Percentiles rank a stretch among this genome's conserved stretches.
These are phyloP conservation scores for Macrocentrus cingulum DNA, from an alignment of 1,140 invertebrate species.

Conservation along the genomic window DNA sequence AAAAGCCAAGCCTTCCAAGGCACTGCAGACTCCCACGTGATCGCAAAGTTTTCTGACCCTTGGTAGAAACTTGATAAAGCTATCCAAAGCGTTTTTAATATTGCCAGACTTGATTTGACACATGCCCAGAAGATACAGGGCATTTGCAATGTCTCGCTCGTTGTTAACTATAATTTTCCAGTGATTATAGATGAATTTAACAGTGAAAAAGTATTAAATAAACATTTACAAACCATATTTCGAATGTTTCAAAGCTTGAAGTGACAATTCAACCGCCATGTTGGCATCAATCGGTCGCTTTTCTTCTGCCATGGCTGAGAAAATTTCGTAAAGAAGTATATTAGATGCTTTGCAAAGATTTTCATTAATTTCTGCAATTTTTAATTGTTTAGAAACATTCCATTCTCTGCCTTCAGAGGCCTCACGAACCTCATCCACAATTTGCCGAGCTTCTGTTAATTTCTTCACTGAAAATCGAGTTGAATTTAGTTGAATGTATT, in stretches of 20 bases:
- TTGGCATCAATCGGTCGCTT: constrained; percentile 42
- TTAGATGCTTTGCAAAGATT: constrained; percentile 58
- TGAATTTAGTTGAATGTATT: background rate
- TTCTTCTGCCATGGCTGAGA: constrained; percentile 51
- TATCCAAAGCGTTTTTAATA: constrained; percentile 26
- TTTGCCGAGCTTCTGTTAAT: constrained; percentile 34
- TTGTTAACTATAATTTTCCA: constrained; percentile 37
- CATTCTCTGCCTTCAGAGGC: constrained; percentile 45
- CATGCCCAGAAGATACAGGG: constrained; percentile 36
- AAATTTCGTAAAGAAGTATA: constrained; percentile 52
- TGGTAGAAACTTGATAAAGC: constrained; percentile 34
- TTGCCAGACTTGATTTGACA: constrained; percentile 26
- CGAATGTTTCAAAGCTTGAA: constrained; percentile 58
- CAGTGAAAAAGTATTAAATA: background rate
- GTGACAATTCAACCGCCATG: constrained; percentile 53
- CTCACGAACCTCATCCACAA: constrained; percentile 40
- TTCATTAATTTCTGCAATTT: constrained; percentile 28
- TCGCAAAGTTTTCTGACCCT: constrained; percentile 32
- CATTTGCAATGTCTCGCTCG: constrained; percentile 30
- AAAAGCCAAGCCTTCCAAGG: constrained; percentile 35
- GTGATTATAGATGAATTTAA: background rate
- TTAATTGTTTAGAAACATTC: constrained; percentile 37
- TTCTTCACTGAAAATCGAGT: constrained; percentile 37
- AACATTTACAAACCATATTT: constrained; percentile 49
- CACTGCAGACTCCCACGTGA: constrained; percentile 33